Percentiles rank a stretch among this genome's conserved stretches.
Conservation (phyloP, 2,113 vertebrate species). For the Calidris pygmaea region DNA sequence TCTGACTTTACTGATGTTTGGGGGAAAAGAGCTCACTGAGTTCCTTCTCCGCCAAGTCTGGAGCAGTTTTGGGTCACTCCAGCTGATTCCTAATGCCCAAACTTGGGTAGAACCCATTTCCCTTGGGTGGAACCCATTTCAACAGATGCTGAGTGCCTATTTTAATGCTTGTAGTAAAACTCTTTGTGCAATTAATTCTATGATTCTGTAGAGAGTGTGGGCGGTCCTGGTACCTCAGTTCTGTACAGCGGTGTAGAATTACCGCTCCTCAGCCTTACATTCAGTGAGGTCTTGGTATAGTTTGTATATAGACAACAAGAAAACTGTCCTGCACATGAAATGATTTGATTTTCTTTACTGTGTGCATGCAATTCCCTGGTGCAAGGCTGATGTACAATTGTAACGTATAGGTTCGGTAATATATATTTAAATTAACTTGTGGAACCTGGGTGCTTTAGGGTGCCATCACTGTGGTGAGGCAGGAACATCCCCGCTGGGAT, state of each 20-base stretch:
- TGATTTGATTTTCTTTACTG: not conserved
- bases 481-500: too few species aligned
- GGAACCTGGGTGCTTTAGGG: not conserved
- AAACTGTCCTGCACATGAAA: accelerated
- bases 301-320: not conserved
- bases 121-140: not conserved
- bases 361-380: not conserved
- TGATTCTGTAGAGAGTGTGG: not conserved
- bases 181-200: not conserved
- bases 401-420: accelerated
- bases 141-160: not conserved
- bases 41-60: not conserved
- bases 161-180: not conserved
- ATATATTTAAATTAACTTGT: not conserved
- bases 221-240: not conserved
- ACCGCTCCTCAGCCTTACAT: not conserved
- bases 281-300: not conserved
- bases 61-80: not conserved
- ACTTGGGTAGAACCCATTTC: not conserved
- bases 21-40: not conserved
- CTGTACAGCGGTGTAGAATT: not conserved
- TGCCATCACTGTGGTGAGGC: accelerated
- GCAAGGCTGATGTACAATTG: not conserved
- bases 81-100: constrained; percentile 20
- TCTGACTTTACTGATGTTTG: not conserved